These are phyloP conservation scores for Papilio machaon DNA, from an alignment of 1,140 invertebrate genomes.

Conservation along the genomic window DNA sequence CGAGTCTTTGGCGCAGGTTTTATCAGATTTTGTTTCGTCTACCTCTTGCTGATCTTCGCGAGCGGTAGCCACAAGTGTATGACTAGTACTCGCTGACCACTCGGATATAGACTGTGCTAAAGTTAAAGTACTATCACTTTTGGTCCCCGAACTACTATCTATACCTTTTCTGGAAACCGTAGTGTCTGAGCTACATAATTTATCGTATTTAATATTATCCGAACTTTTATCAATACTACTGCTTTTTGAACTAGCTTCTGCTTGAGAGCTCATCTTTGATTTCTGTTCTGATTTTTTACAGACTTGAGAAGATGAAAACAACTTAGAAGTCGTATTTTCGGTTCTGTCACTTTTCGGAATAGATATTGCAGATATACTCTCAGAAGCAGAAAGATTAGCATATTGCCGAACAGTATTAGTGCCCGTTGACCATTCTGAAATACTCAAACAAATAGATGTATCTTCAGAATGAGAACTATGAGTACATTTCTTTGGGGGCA, in stretches of 20 bases:
- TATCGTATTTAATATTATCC: conserved; percentile 82
- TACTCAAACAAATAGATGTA: conserved; percentile 91
- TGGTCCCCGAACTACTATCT: conserved; percentile 83
- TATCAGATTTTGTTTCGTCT: conserved; percentile 64
- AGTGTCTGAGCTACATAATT: conserved; percentile 84
- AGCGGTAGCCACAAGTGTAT: conserved; percentile 82
- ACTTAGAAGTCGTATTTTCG: conserved; percentile 76
- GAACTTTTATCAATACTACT: conserved; percentile 80
- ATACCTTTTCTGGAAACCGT: conserved; percentile 76
- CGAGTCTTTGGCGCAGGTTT: conserved; percentile 58
- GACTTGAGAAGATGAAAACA: conserved; percentile 73
- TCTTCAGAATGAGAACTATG: conserved; percentile 92
- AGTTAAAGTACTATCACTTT: conserved; percentile 84
- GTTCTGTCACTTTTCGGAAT: conserved; percentile 85
- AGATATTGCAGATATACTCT: conserved; percentile 84
- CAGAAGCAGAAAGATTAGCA: conserved; percentile 86
- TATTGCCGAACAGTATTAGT: conserved; percentile 90
- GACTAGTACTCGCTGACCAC: conserved; percentile 84
- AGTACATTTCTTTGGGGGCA: conserved; percentile 88
- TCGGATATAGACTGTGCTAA: conserved; percentile 84
- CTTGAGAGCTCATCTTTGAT: conserved; percentile 68
- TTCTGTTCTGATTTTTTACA: conserved; percentile 76
- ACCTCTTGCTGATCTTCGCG: conserved; percentile 69
- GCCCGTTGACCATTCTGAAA: conserved; percentile 92
- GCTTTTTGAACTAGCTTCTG: conserved; percentile 76